phyloP scores from a whole-genome alignment of 2,888 invertebrate species.

The Heliconius erato region DNA sequence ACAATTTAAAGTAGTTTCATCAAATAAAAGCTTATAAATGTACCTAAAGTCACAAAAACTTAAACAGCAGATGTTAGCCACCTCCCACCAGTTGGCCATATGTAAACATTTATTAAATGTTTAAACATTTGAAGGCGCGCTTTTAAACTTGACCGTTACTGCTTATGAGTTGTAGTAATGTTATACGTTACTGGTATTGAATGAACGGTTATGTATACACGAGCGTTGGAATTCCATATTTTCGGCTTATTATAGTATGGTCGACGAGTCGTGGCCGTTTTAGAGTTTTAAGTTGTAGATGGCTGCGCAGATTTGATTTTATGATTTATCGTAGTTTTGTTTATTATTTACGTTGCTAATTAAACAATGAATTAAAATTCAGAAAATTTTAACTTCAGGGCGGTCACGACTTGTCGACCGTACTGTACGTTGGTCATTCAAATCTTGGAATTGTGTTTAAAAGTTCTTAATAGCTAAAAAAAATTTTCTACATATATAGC shows the following conservation, averaged over 20 bases:
- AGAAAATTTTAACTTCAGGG: too few species aligned
- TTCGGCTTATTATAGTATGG: background rate
- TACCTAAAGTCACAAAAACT: background rate
- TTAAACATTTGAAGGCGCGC: conserved; percentile 14
- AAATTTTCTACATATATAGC: too few species aligned
- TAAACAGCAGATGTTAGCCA: background rate
- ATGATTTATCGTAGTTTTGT: too few species aligned
- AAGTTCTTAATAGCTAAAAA: too few species aligned
- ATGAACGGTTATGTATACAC: conserved; percentile 2
- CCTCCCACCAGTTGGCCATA: conserved; percentile 16
- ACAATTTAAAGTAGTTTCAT: background rate
- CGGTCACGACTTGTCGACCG: too few species aligned
- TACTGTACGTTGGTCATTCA: background rate
- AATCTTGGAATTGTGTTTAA: background rate
- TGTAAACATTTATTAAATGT: conserved; percentile 32
- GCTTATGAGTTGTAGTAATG: conserved; percentile 1
- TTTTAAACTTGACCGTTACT: conserved; percentile 28
- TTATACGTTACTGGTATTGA: background rate
- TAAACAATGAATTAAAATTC: too few species aligned
- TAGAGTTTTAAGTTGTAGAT: too few species aligned
- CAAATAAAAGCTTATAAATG: background rate
- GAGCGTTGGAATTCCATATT: background rate
- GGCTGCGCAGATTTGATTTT: too few species aligned
- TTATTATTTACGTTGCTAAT: too few species aligned
- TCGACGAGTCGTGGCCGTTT: too few species aligned